These are phyloP conservation scores for Momotus momota DNA, from an alignment of 2,797 vertebrate genomes.

Conservation along the genomic window DNA sequence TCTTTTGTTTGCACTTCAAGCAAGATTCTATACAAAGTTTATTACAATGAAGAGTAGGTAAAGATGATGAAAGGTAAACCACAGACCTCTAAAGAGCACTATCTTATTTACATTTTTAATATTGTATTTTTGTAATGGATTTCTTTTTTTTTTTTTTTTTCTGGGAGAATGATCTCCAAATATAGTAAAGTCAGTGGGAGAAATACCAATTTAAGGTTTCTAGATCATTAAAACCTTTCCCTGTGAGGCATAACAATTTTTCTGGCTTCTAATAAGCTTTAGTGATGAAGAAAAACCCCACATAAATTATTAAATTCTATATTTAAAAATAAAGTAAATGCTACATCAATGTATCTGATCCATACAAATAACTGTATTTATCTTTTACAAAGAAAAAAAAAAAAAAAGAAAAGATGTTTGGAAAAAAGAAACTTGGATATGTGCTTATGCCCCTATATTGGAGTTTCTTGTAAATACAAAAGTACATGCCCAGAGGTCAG, in stretches of 20 bases:
- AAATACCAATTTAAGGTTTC: neutral
- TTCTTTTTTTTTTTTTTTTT: rapidly evolving
- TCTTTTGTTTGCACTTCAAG: neutral
- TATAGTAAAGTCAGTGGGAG: neutral
- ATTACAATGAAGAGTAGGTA: neutral
- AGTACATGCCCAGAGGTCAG: neutral
- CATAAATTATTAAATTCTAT: neutral
- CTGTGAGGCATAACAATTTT: neutral
- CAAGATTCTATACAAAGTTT: neutral
- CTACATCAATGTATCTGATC: neutral
- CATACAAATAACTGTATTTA: neutral
- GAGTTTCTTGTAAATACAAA: neutral
- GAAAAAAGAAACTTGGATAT: neutral
- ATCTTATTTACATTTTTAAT: neutral
- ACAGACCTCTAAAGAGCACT: neutral
- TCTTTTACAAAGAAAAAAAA: neutral
- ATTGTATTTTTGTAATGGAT: neutral
- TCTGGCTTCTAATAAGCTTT: neutral
- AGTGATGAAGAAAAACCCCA: neutral
- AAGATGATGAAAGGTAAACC: neutral
- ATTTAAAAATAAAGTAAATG: neutral
- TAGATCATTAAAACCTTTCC: neutral
- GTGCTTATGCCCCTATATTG: neutral
- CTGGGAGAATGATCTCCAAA: neutral
- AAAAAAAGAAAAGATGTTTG: neutral